Percentiles rank a stretch among this genome's conserved stretches.
Conservation (phyloP, 2,797 vertebrate species). For the Aratinga solstitialis region DNA sequence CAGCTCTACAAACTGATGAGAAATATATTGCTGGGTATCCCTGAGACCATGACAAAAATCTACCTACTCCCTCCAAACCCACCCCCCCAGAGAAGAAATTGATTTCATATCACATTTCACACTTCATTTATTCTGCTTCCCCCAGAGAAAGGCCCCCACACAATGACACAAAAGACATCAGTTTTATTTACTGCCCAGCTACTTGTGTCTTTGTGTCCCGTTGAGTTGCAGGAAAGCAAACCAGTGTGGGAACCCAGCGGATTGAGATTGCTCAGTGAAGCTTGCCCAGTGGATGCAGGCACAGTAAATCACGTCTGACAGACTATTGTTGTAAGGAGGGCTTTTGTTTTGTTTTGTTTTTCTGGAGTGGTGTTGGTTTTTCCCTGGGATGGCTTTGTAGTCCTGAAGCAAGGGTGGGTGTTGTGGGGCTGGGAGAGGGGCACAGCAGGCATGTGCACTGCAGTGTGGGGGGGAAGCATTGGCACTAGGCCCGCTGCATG, state of each 20-base stretch:
- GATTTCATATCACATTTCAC: slow-evolving; percentile 78
- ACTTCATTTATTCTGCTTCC: slow-evolving; percentile 75
- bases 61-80: neutral
- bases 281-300: slow-evolving; percentile 71
- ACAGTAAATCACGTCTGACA: slow-evolving; percentile 80
- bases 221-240: slow-evolving; percentile 72
- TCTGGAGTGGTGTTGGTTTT: slow-evolving; percentile 8
- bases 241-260: slow-evolving; percentile 75
- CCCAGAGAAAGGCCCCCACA: slow-evolving; percentile 64
- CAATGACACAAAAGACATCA: slow-evolving; percentile 69
- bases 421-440: neutral
- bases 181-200: slow-evolving; percentile 74
- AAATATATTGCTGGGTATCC: neutral
- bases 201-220: slow-evolving; percentile 63
- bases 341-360: slow-evolving; percentile 41
- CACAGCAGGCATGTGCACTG: neutral
- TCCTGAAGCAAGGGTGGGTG: neutral
- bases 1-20: neutral
- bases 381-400: neutral
- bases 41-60: neutral
- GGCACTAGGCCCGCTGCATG: neutral
- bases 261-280: slow-evolving; percentile 82
- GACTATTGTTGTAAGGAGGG: slow-evolving; percentile 74
- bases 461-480: neutral
- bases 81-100: slow-evolving; percentile 64